Conservation (phyloP, 1,140 invertebrate genomes). For the Nautilus pompilius region DNA sequence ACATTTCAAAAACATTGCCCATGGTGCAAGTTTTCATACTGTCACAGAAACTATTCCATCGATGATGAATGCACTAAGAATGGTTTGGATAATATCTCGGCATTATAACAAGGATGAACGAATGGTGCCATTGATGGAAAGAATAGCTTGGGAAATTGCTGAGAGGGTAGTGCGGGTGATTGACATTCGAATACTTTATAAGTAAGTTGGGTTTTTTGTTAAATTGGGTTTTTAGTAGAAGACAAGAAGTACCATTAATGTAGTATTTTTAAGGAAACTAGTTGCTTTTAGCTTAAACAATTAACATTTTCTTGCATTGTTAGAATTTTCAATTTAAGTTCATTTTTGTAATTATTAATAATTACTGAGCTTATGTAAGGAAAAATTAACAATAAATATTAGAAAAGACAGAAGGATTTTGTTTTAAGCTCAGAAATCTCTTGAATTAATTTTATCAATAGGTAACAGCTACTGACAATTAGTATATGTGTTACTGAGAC, state of each 20-base stretch:
- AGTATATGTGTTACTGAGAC: too few species aligned
- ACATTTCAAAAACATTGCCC: conserved; percentile 76
- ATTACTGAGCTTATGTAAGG: too few species aligned
- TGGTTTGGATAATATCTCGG: conserved; percentile 58
- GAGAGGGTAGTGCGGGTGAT: conserved; percentile 72
- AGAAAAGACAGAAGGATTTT: too few species aligned
- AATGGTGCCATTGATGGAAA: conserved; percentile 75
- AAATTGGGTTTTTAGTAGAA: not conserved
- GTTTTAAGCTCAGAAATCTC: too few species aligned
- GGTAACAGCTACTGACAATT: too few species aligned
- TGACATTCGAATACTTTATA: conserved; percentile 70
- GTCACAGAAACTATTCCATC: conserved; percentile 68
- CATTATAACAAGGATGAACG: conserved; percentile 64
- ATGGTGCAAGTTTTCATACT: conserved; percentile 67
- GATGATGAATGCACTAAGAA: conserved; percentile 72
- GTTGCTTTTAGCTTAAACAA: too few species aligned
- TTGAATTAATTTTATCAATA: too few species aligned
- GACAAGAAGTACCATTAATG: not conserved
- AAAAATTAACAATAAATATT: too few species aligned
- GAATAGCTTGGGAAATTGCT: conserved; percentile 76
- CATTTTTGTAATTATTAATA: too few species aligned
- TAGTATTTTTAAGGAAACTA: too few species aligned
- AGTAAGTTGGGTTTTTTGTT: conserved; percentile 48
- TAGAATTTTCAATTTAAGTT: too few species aligned
- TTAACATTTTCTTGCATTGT: too few species aligned